Evolutionary conservation across 2,797 vertebrate species (phyloP), one percentile per base, ranked within the genome.

Genomic region (Sebastes itinus): DNA sequence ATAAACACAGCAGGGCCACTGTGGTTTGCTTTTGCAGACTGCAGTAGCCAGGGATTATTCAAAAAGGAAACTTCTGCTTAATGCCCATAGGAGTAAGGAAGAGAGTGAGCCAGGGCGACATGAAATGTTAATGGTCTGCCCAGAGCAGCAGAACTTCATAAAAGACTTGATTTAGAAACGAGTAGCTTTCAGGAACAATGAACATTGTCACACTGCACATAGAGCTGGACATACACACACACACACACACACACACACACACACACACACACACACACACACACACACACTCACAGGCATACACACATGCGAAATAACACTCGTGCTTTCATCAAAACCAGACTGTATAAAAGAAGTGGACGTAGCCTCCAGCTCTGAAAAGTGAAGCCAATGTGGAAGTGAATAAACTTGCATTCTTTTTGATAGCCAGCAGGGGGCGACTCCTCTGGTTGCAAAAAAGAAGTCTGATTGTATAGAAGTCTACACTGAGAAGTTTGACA

Each of bases 41-140:
- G 56, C 32, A 55, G 83, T 49, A 49, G 18, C 46, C 59, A 52
- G 49, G 52, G 83, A 82, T 88, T 84, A 88, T 79, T 91, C 83
- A 85, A 87, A 87, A 65, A 76, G 77, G 70, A 60, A 85, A 70
- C 83, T 80, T 88, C 73, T 69, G 33, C 75, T 55, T 67, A 72
- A 69, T 78, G 84, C 87, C 85, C 86, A 89, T 32, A 85, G 85
- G 83, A 92, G 78, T 54, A 60, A 75, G 82, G 80, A 77, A 52
- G 81, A 80, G 80, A 89, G 77, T 46, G 69, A 88, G 84, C 81
- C 79, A 72, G 79, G 85, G 81, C 88, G 90, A 92, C 91, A 94
- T 94, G 84, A 94, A 94, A 94, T 92, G 92, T 94, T 95, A 93
- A 94, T 95, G 92, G 80, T 84, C 78, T 85, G 92, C 92, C 92